These are phyloP conservation scores for Halcyon senegalensis DNA, from an alignment of 2,113 vertebrate genomes.

Conservation along the genomic window DNA sequence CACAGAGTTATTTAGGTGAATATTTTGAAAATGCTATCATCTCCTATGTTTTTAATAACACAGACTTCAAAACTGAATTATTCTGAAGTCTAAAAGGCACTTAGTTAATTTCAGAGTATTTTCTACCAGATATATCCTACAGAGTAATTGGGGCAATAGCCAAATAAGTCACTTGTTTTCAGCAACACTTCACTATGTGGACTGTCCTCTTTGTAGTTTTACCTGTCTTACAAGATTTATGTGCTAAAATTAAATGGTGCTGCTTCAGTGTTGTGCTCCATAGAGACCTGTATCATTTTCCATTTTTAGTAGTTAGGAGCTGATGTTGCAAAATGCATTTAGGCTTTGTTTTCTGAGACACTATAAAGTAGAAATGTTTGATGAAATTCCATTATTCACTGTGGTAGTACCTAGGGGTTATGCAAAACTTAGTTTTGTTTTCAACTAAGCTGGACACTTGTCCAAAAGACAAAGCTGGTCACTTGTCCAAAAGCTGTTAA, in stretches of 20 bases:
- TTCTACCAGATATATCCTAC: background rate
- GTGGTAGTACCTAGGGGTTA: background rate
- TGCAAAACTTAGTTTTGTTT: background rate
- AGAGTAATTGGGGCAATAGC: background rate
- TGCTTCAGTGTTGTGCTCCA: background rate
- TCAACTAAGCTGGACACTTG: background rate
- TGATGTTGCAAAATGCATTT: background rate
- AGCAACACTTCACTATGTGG: background rate
- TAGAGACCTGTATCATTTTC: slow-evolving; percentile 20
- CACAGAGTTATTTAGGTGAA: background rate
- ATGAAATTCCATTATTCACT: background rate
- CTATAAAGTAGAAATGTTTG: background rate
- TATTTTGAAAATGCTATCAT: background rate
- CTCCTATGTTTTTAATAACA: background rate
- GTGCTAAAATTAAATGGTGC: slow-evolving; percentile 1
- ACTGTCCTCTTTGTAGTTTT: background rate
- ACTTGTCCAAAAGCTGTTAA: background rate
- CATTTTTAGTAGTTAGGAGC: slow-evolving; percentile 17
- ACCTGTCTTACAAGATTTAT: background rate
- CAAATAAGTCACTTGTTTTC: background rate
- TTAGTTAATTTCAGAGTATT: background rate
- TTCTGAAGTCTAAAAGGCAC: background rate
- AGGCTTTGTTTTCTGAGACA: slow-evolving; percentile 19
- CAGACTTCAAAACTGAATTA: background rate
- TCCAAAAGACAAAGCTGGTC: background rate